Evolutionary conservation across 2,113 vertebrate species (phyloP).

Genomic region (Callipepla squamata): DNA sequence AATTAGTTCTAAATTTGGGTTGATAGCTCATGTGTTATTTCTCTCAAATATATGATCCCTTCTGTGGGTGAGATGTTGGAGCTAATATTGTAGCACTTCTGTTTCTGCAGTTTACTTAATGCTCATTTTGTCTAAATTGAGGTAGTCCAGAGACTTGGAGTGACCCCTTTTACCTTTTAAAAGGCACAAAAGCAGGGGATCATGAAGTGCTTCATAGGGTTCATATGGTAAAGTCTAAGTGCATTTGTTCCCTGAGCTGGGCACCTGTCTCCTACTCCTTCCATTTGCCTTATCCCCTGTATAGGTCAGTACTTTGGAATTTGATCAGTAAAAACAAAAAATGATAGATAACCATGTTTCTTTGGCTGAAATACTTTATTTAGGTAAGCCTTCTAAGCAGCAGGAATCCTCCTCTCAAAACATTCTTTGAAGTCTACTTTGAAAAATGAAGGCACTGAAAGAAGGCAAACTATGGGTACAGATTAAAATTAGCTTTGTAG

Average conservation of each 20-base stretch:
- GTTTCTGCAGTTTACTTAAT: slow-evolving; percentile 92
- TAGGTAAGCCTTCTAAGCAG: background rate
- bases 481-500: background rate
- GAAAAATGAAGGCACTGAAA: background rate
- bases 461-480: background rate
- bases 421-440: background rate
- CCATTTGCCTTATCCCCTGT: background rate
- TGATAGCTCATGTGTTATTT: slow-evolving; percentile 82
- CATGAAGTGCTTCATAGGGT: slow-evolving; percentile 83
- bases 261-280: slow-evolving; percentile 87
- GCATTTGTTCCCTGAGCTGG: slow-evolving; percentile 91
- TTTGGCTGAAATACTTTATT: no score
- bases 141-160: slow-evolving; percentile 97
- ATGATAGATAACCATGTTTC: background rate
- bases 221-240: slow-evolving; percentile 82
- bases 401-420: background rate
- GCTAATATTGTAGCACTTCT: slow-evolving; percentile 92
- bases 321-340: background rate
- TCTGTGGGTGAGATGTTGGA: slow-evolving; percentile 92
- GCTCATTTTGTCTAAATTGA: slow-evolving; percentile 96
- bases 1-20: background rate
- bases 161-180: slow-evolving; percentile 90
- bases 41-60: slow-evolving; percentile 89
- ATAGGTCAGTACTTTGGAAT: background rate
- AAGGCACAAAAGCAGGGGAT: slow-evolving; percentile 89